phyloP scores from a whole-genome alignment of 2,797 vertebrate species.

The Amniataba percoides region DNA sequence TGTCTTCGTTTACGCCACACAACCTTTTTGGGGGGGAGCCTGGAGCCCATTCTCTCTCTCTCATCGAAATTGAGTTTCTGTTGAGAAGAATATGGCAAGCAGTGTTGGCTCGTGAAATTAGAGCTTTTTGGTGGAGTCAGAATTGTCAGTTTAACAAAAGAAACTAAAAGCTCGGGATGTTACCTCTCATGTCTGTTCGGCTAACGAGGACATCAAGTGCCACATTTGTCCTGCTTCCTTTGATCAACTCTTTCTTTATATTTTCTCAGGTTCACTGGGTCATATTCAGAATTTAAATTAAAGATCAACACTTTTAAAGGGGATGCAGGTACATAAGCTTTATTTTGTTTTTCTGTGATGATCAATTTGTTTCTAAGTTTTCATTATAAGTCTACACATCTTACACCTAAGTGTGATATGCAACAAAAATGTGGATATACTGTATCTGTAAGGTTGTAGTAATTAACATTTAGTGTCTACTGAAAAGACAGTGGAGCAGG shows the following conservation, averaged over 20 bases:
- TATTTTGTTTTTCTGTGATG: neutral
- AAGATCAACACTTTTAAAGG: neutral
- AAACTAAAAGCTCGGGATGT: constrained; percentile 47
- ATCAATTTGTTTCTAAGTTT: neutral
- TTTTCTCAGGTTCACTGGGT: constrained; percentile 6
- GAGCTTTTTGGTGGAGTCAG: constrained; percentile 50
- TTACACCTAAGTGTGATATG: neutral
- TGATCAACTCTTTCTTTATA: constrained; percentile 17
- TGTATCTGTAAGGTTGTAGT: constrained; percentile 9
- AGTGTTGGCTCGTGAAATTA: constrained; percentile 45
- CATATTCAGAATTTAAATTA: neutral
- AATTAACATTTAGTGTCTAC: constrained; percentile 9
- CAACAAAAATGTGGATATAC: constrained; percentile 11
- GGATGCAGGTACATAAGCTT: neutral
- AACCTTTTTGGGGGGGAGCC: constrained; percentile 49
- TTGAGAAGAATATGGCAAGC: constrained; percentile 44
- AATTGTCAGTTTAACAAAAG: constrained; percentile 62
- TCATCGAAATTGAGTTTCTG: constrained; percentile 52
- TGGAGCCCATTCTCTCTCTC: constrained; percentile 44
- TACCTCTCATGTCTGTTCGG: constrained; percentile 39
- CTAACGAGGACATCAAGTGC: constrained; percentile 12
- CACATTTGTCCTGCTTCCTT: neutral
- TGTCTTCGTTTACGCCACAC: constrained; percentile 58
- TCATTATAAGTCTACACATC: neutral
- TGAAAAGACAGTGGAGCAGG: constrained; percentile 8